Conservation (phyloP, 1,140 invertebrate species). For the Drosophila cardini region DNA sequence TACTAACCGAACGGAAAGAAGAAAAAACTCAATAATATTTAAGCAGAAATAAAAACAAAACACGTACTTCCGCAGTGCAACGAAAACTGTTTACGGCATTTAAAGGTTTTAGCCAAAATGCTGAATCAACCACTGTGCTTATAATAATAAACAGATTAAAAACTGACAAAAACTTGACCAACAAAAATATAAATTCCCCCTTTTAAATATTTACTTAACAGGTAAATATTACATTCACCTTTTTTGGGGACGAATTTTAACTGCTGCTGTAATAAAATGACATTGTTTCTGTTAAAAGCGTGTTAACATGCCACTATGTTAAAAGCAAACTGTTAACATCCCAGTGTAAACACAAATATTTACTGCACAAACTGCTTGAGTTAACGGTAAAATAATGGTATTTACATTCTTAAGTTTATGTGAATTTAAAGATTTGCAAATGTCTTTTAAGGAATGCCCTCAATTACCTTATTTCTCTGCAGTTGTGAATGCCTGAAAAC, state of each 20-base stretch:
- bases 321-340: slow-evolving; percentile 22
- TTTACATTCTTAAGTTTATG: neutral
- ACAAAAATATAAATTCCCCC: too few species aligned
- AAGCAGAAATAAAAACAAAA: slow-evolving; percentile 63
- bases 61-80: slow-evolving; percentile 61
- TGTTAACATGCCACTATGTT: slow-evolving; percentile 63
- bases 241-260: neutral
- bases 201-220: too few species aligned
- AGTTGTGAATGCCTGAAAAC: too few species aligned
- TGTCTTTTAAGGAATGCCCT: neutral
- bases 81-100: slow-evolving; percentile 9
- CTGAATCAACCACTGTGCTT: slow-evolving; percentile 21
- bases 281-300: slow-evolving; percentile 32
- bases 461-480: too few species aligned
- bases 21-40: slow-evolving; percentile 48
- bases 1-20: slow-evolving; percentile 36
- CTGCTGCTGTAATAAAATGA: slow-evolving; percentile 39
- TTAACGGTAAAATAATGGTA: slow-evolving; percentile 14
- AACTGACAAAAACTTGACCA: neutral
- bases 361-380: slow-evolving; percentile 10
- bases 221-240: too few species aligned
- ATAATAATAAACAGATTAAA: neutral
- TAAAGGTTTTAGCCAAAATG: slow-evolving; percentile 22
- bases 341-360: slow-evolving; percentile 13
- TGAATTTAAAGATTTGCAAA: neutral